Evolutionary conservation across 2,797 vertebrate genomes (phyloP), one percentile per base, ranked within the genome.

Genomic region (Sebastolobus alascanus): DNA sequence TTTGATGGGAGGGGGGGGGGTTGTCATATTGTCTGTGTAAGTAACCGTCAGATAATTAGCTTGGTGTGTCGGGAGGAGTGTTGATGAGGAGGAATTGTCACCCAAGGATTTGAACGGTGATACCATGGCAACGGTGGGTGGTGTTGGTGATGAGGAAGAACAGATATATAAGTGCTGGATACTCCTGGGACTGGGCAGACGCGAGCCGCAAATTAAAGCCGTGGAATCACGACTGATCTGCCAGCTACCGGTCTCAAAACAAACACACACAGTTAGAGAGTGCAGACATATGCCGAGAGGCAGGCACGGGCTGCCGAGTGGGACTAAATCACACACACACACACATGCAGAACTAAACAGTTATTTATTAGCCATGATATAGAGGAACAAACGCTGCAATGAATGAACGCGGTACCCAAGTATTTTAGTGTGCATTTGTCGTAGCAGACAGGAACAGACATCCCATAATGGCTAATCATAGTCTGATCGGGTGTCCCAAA

Each of bases 11-110:
- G 76, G 56, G 68, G 20, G 55, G 71, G 56, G 73, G 70, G 55
- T 63, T 12, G 58, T 87, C 76, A 75, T n/a, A 60, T 60, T 68
- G 68, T 79, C 80, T 59, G 58, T 72, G 74, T 65, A 83, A 78
- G 83, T 84, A 84, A 79, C 77, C 2, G 29, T 79, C 69, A 76
- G 73, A 84, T 84, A 85, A 93, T 92, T 84, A 87, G 78, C 64
- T 75, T 1, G 50, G 63, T 68, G 85, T 84, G 73, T 85, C 87
- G 78, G 81, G 73, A 72, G 78, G 46, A 20, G 46, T 50, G 46
- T 50, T 59, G 71, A 60, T 80, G 70, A 92, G 69, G 85, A 87
- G 78, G 80, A 87, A 81, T 60, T 56, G 84, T 89, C 87, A 82
- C 70, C 77, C 43, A 33, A 79, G 86, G 86, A 85, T 81, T 82